Base-by-base conservation (phyloP, 2,113 vertebrate species). In the Microtus montanus region DNA sequence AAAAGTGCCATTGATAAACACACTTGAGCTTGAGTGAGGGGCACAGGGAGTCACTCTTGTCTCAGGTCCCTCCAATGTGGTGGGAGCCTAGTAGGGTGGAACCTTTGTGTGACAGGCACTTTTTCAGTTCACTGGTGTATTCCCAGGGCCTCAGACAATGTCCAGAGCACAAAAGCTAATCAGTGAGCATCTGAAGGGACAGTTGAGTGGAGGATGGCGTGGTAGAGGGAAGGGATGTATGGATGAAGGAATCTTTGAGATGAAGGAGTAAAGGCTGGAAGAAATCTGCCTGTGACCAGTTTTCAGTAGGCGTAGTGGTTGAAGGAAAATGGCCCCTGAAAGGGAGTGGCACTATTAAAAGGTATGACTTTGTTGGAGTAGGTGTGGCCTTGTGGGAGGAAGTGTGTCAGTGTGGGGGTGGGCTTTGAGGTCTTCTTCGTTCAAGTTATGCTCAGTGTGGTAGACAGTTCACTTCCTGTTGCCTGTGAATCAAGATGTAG, bases 1-100 rank as follows among this genome's bases (percentile, higher is more conserved):
- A 49, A 49, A 19, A 1, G 14, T 2, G 15, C 3, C 2, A 0
- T 28, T 3, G 8, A 6, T 4, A 68, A 68, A 35, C 6, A 5
- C 38, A 33, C 4, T 44, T 64, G 58, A 30, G 1, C 61, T 30
- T 19, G 26, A 12, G 15, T 11, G 26, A 28, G 17, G 15, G 30
- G 26, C 38, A 19, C 0, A 8, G 1, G 58, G 83, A 47, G 41
- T 20, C 63, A 35, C 28, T 44, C 28, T 13, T 30, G 38, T 44
- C 63, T 66, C 66, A 33, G 41, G n/a, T 28, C 38, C 24, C 61
- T 84, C 41, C 58, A 28, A 41, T 4, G 44, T 35, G 41, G 28
- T 28, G 19, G 85, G 75, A 58, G 9, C 41, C 28, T 49, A 19
- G 19, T 52, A 8, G 58, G 64, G 35, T 9, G 30, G 13, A 26